Percentiles rank a stretch among this genome's conserved stretches.
These are phyloP conservation scores for Phortica okadai DNA, from an alignment of 2,888 invertebrate genomes.

Conservation along the genomic window DNA sequence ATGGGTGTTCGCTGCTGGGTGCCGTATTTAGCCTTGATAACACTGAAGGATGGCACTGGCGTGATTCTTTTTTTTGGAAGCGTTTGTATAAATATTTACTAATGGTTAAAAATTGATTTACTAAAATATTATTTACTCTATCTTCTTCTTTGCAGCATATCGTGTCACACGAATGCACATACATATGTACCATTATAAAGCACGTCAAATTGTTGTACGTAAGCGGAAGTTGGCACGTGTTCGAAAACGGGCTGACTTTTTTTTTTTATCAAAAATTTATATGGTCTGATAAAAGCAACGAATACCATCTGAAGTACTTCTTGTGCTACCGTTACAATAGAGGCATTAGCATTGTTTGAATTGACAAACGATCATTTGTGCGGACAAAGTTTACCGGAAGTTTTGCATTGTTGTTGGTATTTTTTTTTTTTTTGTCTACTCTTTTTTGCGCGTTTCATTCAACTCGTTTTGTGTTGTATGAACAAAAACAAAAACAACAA, in stretches of 20 bases:
- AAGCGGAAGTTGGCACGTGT: slow-evolving; percentile 9
- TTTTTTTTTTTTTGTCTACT: neutral
- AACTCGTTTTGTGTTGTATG: neutral
- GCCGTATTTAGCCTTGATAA: neutral
- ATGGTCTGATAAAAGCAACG: neutral
- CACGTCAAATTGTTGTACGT: neutral
- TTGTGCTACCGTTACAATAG: neutral
- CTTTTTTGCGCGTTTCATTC: neutral
- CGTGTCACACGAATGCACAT: no score
- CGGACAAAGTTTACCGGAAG: slow-evolving; percentile 9
- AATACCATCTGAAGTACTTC: neutral
- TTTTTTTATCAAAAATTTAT: no score
- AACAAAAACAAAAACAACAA: neutral
- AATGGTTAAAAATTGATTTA: no score
- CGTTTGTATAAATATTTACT: no score
- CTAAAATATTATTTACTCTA: no score
- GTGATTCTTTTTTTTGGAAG: neutral
- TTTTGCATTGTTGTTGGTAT: neutral
- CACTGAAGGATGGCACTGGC: neutral
- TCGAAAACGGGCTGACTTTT: neutral
- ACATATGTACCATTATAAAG: no score
- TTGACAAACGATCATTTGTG: slow-evolving; percentile 4
- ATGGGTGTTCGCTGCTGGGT: neutral
- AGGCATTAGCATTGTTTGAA: neutral
- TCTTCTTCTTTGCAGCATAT: no score